Evolutionary conservation across 2,797 vertebrate genomes (phyloP).

Genomic region (Cirrhinus mrigala): DNA sequence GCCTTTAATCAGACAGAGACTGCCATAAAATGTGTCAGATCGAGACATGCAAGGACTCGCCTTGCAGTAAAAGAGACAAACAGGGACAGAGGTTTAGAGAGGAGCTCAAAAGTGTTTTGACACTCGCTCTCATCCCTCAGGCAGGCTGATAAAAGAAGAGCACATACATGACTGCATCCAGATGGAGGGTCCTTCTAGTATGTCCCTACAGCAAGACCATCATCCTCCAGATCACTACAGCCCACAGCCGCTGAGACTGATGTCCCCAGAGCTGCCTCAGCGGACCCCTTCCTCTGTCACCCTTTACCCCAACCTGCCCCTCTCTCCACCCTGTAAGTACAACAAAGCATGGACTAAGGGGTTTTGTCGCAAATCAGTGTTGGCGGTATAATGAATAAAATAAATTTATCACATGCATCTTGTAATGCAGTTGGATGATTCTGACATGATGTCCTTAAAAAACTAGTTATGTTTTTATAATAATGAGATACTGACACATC

Average conservation of each 20-base stretch:
- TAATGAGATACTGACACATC: neutral
- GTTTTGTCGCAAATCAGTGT: neutral
- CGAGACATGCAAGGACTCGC: constrained; percentile 21
- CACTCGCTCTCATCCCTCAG: constrained; percentile 52
- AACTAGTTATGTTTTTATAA: neutral
- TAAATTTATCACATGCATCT: neutral
- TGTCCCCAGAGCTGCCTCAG: constrained; percentile 64
- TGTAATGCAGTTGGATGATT: neutral
- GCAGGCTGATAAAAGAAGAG: constrained; percentile 79
- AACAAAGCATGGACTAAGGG: neutral
- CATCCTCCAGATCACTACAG: constrained; percentile 66
- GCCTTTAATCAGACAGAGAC: constrained; percentile 31
- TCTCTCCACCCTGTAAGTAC: constrained; percentile 74
- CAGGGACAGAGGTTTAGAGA: constrained; percentile 7
- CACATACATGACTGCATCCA: constrained; percentile 77
- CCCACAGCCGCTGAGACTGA: constrained; percentile 67
- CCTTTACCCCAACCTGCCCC: constrained; percentile 74
- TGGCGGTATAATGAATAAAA: neutral
- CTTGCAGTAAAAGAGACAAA: constrained; percentile 41
- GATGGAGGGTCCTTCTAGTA: constrained; percentile 71
- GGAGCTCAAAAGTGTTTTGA: constrained; percentile 28
- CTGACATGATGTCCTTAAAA: neutral
- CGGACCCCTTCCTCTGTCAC: constrained; percentile 52
- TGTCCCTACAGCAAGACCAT: constrained; percentile 64
- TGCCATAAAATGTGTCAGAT: constrained; percentile 35